phyloP scores from a whole-genome alignment of 1,140 invertebrate genomes.

The Listronotus bonariensis region DNA sequence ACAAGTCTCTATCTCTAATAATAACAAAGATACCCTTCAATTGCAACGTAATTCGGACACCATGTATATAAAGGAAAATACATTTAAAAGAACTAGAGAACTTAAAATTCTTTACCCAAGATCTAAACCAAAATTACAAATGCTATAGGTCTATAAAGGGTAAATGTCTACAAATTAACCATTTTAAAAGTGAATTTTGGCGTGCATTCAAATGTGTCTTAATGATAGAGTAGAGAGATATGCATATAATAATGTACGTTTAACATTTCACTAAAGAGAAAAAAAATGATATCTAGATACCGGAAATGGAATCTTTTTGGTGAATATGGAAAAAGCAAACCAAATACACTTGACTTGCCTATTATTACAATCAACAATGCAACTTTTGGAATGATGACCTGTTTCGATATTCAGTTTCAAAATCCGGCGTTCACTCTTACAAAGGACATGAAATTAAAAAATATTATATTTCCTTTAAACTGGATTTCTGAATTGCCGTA shows the following conservation, averaged over 20 bases:
- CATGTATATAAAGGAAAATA: too few relatives aligned
- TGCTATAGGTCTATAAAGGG: too few relatives aligned
- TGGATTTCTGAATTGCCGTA: conserved; percentile 79
- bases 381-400: conserved; percentile 76
- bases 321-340: conserved; percentile 60
- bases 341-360: conserved; percentile 53
- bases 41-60: too few relatives aligned
- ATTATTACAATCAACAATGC: conserved; percentile 81
- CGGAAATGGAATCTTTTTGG: conserved; percentile 69
- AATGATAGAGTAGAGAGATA: background rate
- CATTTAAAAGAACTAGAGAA: too few relatives aligned
- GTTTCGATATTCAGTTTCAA: conserved; percentile 77
- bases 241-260: conserved; percentile 41
- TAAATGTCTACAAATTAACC: too few relatives aligned
- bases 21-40: too few relatives aligned
- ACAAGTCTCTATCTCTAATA: too few relatives aligned
- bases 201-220: background rate
- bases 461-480: conserved; percentile 72
- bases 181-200: too few relatives aligned
- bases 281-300: too few relatives aligned
- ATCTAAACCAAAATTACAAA: too few relatives aligned
- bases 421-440: conserved; percentile 65
- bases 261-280: too few relatives aligned
- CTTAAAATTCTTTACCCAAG: too few relatives aligned
- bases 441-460: conserved; percentile 60